A percentile compares a stretch with the other conserved stretches of the same genome.
These are phyloP conservation scores for Periophthalmus magnuspinnatus DNA, from an alignment of 2,797 vertebrate species.

Conservation along the genomic window DNA sequence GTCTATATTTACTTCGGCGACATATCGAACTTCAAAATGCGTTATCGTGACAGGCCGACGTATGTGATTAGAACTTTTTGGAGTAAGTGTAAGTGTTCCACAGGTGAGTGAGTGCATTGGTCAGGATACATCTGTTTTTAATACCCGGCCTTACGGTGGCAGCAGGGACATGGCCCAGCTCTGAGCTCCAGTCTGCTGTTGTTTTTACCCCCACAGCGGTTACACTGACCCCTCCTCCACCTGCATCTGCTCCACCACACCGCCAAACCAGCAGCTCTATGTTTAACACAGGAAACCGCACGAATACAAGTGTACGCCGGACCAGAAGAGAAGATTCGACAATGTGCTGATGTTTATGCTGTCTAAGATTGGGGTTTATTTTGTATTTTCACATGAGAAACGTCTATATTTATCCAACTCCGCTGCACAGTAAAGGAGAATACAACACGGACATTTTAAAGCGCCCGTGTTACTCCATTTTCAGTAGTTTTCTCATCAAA, in stretches of 20 bases:
- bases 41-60: too few species aligned
- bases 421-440: too few species aligned
- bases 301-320: conserved; percentile 58
- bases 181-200: conserved; percentile 42
- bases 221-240: conserved; percentile 32
- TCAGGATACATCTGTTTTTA: conserved; percentile 58
- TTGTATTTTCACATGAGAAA: not conserved
- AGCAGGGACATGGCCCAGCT: conserved; percentile 33
- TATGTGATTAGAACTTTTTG: too few species aligned
- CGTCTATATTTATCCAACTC: too few species aligned
- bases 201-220: conserved; percentile 60
- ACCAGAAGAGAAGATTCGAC: conserved; percentile 20
- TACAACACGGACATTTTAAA: too few species aligned
- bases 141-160: conserved; percentile 26
- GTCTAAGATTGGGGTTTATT: not conserved
- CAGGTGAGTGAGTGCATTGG: conserved; percentile 41
- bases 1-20: too few species aligned
- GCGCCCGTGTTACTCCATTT: too few species aligned
- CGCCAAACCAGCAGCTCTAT: conserved; percentile 19
- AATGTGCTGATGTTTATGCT: not conserved
- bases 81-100: not conserved
- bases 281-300: conserved; percentile 47
- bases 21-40: too few species aligned
- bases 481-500: too few species aligned
- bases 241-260: conserved; percentile 42